These are phyloP conservation scores for Tetramorium bicarinatum DNA, from an alignment of 2,888 invertebrate genomes.

Conservation along the genomic window DNA sequence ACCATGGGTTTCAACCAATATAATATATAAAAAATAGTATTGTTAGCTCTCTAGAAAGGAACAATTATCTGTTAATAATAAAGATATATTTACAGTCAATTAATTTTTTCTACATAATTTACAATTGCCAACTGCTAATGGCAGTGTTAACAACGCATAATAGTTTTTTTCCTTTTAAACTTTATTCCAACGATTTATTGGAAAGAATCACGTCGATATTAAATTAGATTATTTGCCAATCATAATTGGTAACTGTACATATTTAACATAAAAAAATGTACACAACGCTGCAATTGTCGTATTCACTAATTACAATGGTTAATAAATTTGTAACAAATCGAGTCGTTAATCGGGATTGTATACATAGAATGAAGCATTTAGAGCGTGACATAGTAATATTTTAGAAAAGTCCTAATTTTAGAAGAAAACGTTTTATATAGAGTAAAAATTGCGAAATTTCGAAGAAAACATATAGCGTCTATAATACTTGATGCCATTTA, in stretches of 20 bases:
- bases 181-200: conserved; percentile 75
- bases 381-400: conserved; percentile 15
- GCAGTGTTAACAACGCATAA: conserved; percentile 84
- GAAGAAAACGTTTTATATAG: not conserved
- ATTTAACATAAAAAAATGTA: conserved; percentile 83
- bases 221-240: conserved; percentile 84
- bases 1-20: conserved; percentile 68
- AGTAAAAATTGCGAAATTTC: not conserved
- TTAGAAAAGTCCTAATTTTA: not conserved
- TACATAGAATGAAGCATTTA: conserved; percentile 79
- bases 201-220: conserved; percentile 80
- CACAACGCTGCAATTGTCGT: conserved; percentile 83
- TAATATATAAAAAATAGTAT: conserved; percentile 71
- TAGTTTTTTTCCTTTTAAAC: conserved; percentile 71
- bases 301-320: conserved; percentile 83
- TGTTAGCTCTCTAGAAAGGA: conserved; percentile 74
- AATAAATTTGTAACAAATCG: conserved; percentile 83
- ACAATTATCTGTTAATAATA: conserved; percentile 84
- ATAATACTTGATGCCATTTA: conserved; percentile 7
- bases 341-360: conserved; percentile 74
- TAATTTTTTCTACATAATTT: conserved; percentile 84
- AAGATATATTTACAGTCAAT: conserved; percentile 86
- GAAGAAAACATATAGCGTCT: not conserved
- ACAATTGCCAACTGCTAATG: conserved; percentile 84
- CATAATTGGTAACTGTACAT: conserved; percentile 85